A percentile compares a stretch with the other conserved stretches of the same genome.
Evolutionary conservation across 1,140 invertebrate genomes (phyloP).

Genomic region (Drosophila tani): DNA sequence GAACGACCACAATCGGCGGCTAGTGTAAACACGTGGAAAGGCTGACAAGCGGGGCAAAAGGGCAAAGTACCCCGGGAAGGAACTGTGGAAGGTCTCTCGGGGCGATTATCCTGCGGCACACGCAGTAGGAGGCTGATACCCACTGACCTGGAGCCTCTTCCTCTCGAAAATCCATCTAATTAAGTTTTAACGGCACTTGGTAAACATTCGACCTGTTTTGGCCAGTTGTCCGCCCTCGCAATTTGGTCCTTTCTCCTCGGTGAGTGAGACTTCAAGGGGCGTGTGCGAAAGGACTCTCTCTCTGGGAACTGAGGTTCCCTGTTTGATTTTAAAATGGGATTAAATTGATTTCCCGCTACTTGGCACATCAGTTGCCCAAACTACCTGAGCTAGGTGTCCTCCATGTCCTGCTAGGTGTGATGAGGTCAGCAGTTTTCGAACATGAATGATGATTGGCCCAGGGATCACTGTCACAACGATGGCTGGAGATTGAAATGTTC

Average conservation of each 20-base stretch:
- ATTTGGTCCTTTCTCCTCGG: conserved; percentile 13
- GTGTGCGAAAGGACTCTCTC: conserved; percentile 57
- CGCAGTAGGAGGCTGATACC: conserved; percentile 66
- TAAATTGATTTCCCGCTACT: conserved; percentile 82
- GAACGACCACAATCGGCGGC: conserved; percentile 70
- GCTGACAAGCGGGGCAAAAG: conserved; percentile 32
- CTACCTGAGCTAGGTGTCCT: conserved; percentile 34
- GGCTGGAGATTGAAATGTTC: conserved; percentile 66
- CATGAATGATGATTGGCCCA: conserved; percentile 47
- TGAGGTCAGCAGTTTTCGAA: conserved; percentile 69
- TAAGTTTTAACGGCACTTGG: conserved; percentile 81
- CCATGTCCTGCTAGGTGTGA: conserved; percentile 28
- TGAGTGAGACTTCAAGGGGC: conserved; percentile 46
- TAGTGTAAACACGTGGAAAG: conserved; percentile 77
- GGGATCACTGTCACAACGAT: conserved; percentile 18
- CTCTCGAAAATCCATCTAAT: conserved; percentile 73
- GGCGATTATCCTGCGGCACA: conserved; percentile 70
- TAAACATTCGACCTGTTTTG: conserved; percentile 52
- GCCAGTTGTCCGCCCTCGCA: conserved; percentile 4
- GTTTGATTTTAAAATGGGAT: conserved; percentile 77
- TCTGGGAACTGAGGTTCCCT: conserved; percentile 42
- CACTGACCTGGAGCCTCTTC: conserved; percentile 20
- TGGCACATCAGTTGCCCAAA: conserved; percentile 18
- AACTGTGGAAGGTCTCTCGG: conserved; percentile 54
- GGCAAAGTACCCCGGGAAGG: conserved; percentile 25